Evolutionary conservation across 2,113 vertebrate genomes (phyloP), one percentile per base, ranked within the genome.

Genomic region (Nerophis ophidion): DNA sequence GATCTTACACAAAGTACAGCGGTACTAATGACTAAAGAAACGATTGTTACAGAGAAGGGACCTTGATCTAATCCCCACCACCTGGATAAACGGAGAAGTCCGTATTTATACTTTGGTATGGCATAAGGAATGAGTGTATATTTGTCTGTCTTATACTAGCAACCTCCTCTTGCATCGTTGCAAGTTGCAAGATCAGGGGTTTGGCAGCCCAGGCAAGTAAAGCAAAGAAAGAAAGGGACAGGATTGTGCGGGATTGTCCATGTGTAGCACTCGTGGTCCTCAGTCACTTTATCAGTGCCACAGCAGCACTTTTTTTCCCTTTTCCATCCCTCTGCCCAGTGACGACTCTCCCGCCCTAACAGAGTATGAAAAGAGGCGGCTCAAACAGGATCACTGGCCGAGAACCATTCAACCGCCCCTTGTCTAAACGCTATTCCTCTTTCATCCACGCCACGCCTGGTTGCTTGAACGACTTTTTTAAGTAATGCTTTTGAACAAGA

Each of bases 281-380:
- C 80, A 81, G 76, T 87, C 85, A 88, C 85, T 88, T 86, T 87
- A 86, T 87, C 85, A 87, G 84, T 84, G 85, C 85, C 85, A 81
- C 67, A 72, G 75, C 75, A 78, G 79, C 60, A 60, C 65, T 66
- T 82, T 74, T 78, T 68, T 44, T 26, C 2, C 40, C 40, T 70
- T 63, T 79, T 71, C 72, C 81, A 81, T 86, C 80, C 76, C 74
- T 83, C 81, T 85, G 72, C 77, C 76, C 69, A 52, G 76, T 8
- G 74, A 87, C 76, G 67, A 72, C 76, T 77, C 79, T 65, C 64
- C 61, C 70, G 48, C 65, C 52, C 70, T 79, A 67, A 77, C 72
- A 61, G 65, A 79, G 65, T 70, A 78, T 50, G 63, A 77, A 69
- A 76, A 79, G 74, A 76, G 76, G 74, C 73, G 77, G 70, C 75